Evolutionary conservation across 2,888 invertebrate species (phyloP), one percentile per base, ranked within the genome.

Genomic region (Xylota segnis): DNA sequence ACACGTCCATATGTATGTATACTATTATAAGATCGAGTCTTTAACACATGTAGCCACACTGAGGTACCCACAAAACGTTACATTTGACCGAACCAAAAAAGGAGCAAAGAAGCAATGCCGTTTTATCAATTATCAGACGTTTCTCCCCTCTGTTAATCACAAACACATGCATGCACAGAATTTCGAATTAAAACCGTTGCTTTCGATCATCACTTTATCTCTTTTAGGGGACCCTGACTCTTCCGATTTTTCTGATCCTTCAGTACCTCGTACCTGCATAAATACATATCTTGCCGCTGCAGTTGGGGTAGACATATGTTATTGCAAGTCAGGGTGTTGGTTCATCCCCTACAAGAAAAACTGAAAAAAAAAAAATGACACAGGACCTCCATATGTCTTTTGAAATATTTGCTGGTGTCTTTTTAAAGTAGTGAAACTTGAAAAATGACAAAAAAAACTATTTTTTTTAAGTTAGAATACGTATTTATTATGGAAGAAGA

Each of bases 151-250:
- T 52, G 71, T 66, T 76, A 72, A 65, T 47, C 29, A 43, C 66
- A 56, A 66, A 66, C 54, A 68, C 82, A 79, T 65, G 79, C 79
- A 82, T 43, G 66, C 75, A 75, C 65, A 16, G 23, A 86, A 76
- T 71, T 86, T 81, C 71, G 82, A 82, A 86, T 82, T 82, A 63
- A 81, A 86, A 86, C 86, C 86, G 86, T 86, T 86, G 86, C 76
- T 82, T 86, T 77, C 82, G 86, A 86, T 86, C 86, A 82, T 82
- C 86, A 82, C 72, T 76, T 82, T 82, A 72, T 82, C 66, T 82
- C 40, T 56, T 72, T 77, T 3, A 37, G 61, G 68, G 79, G 59
- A 50, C 76, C 54, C 65, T 50, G 63, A 50, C 50, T 81, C 75
- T 70, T 79, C 56, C 79, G 79, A 75, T 79, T 76, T 59, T 12